These are phyloP conservation scores for Tribolium castaneum DNA, from an alignment of 1,140 invertebrate species.

Conservation along the genomic window DNA sequence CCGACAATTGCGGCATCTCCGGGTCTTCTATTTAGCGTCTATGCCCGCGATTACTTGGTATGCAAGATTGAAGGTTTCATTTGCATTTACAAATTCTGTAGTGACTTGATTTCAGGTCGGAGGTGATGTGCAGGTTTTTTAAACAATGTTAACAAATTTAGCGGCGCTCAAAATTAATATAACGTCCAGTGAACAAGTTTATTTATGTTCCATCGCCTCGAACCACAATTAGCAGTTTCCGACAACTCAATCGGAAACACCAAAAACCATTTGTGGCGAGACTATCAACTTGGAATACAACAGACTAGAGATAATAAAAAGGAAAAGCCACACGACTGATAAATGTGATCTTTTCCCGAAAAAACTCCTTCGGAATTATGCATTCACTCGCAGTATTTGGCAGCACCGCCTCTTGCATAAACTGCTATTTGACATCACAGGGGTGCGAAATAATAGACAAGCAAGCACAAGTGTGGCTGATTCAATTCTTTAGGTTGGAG, in stretches of 20 bases:
- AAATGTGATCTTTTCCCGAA: not conserved
- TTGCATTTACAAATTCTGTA: conserved; percentile 34
- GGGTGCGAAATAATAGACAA: conserved; percentile 32
- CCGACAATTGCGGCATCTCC: conserved; percentile 5
- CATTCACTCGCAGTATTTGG: conserved; percentile 6
- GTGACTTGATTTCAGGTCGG: conserved; percentile 13
- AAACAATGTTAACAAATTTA: conserved; percentile 3
- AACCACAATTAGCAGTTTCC: conserved; percentile 27
- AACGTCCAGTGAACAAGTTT: not conserved
- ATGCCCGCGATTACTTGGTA: conserved; percentile 12
- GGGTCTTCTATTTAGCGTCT: not conserved
- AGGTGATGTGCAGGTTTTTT: conserved; percentile 16
- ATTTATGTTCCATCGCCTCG: conserved; percentile 15
- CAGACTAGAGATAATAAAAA: not conserved
- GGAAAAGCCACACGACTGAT: conserved; percentile 4
- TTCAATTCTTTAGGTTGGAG: conserved; percentile 23
- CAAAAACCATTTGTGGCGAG: conserved; percentile 13
- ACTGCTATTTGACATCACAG: conserved; percentile 30
- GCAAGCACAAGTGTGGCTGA: conserved; percentile 31
- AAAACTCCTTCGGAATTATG: conserved; percentile 4
- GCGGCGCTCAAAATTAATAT: not conserved
- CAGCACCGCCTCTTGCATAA: conserved; percentile 29
- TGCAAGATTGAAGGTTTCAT: conserved; percentile 35
- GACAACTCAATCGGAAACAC: conserved; percentile 31
- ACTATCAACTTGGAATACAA: not conserved